Conservation (phyloP, 2,797 vertebrate genomes). For the Xyrichtys novacula region DNA sequence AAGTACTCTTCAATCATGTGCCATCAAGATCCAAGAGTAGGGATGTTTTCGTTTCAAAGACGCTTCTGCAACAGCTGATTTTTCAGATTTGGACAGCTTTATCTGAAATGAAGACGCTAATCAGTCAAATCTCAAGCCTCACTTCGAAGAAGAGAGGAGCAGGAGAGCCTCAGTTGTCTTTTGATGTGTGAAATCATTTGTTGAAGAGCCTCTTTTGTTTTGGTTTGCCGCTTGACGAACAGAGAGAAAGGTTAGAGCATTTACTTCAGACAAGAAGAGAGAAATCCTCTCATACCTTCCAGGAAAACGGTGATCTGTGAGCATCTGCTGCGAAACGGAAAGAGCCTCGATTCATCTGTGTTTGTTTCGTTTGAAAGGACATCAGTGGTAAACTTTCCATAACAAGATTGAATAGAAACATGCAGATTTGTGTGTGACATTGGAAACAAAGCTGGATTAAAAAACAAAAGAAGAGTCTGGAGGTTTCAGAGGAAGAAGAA, state of each 20-base stretch:
- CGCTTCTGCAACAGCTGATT: conserved; percentile 22
- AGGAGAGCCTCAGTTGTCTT: not conserved
- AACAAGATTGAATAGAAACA: not conserved
- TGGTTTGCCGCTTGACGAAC: conserved; percentile 19
- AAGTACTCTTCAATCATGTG: conserved; percentile 19
- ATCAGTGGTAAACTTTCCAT: not conserved
- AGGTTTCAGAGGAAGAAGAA: conserved; percentile 8
- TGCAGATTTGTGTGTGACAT: conserved; percentile 10
- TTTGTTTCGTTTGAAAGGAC: conserved; percentile 18
- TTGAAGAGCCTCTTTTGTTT: conserved; percentile 28
- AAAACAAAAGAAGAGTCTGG: conserved; percentile 32
- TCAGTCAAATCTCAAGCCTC: conserved; percentile 37
- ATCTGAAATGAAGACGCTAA: conserved; percentile 23
- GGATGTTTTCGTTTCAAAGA: conserved; percentile 38
- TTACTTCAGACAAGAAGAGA: conserved; percentile 8
- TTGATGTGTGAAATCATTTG: conserved; percentile 33
- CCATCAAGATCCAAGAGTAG: conserved; percentile 10
- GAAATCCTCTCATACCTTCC: not conserved
- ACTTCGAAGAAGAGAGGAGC: not conserved
- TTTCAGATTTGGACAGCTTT: conserved; percentile 17
- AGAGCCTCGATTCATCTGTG: not conserved
- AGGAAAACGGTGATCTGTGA: conserved; percentile 21
- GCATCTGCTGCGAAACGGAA: not conserved
- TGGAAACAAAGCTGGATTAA: conserved; percentile 16
- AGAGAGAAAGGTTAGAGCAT: not conserved